phyloP scores from a whole-genome alignment of 2,797 vertebrate species.

The Enteromius unitaeniatus region DNA sequence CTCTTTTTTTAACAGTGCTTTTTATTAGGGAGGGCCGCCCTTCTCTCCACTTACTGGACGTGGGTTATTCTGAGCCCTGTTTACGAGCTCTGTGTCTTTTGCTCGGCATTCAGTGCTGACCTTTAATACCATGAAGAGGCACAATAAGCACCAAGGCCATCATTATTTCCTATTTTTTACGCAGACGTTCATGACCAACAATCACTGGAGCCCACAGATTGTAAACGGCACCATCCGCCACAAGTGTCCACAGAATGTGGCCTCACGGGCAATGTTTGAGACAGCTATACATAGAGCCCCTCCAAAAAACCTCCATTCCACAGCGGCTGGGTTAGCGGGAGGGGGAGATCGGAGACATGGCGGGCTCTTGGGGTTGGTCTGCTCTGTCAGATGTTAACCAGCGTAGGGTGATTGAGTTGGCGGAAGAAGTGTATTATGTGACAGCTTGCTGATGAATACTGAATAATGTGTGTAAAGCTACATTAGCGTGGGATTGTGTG shows the following conservation, averaged over 20 bases:
- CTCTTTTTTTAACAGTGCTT: neutral
- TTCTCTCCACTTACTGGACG: constrained; percentile 48
- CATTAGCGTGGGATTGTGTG: constrained; percentile 55
- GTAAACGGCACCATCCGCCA: constrained; percentile 58
- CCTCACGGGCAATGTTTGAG: constrained; percentile 52
- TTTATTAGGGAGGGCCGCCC: constrained; percentile 18
- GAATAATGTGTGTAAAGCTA: constrained; percentile 66
- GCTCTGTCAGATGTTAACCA: constrained; percentile 73
- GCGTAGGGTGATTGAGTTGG: constrained; percentile 63
- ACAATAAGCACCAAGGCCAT: constrained; percentile 63
- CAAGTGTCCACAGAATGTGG: constrained; percentile 63
- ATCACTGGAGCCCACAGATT: constrained; percentile 62
- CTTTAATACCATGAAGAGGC: constrained; percentile 65
- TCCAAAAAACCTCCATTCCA: constrained; percentile 63
- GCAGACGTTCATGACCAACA: constrained; percentile 61
- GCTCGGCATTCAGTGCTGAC: constrained; percentile 54
- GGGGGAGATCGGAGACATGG: constrained; percentile 45
- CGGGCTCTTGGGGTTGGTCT: constrained; percentile 47
- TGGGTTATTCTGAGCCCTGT: constrained; percentile 49
- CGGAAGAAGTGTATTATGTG: constrained; percentile 73
- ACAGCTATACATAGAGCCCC: constrained; percentile 62
- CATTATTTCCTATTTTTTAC: constrained; percentile 68
- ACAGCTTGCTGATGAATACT: constrained; percentile 78
- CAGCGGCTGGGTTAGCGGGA: constrained; percentile 52
- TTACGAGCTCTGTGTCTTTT: constrained; percentile 49